phyloP scores from a whole-genome alignment of 2,797 vertebrate genomes.

The Gobionotothen gibberifrons region DNA sequence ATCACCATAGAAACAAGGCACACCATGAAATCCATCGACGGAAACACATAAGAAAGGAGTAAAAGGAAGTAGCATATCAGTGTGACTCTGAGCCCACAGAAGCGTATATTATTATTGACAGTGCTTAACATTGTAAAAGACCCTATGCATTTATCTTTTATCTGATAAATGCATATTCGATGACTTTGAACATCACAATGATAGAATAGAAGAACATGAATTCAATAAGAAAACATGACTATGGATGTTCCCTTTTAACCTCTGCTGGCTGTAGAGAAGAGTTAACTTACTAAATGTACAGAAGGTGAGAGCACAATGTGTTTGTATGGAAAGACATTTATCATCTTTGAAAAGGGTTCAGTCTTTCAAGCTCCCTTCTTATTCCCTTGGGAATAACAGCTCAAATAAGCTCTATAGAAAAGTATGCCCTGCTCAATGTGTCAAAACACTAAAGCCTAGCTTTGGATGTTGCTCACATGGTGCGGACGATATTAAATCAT shows the following conservation, averaged over 20 bases:
- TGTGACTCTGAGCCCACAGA: constrained; percentile 11
- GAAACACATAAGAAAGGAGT: not conserved
- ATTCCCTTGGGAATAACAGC: not conserved
- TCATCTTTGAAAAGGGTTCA: not conserved
- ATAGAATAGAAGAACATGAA: not conserved
- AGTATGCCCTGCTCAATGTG: not conserved
- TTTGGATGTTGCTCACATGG: not conserved
- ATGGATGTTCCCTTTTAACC: not conserved
- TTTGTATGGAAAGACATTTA: not conserved
- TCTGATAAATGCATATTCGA: not conserved
- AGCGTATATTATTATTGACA: constrained; percentile 18
- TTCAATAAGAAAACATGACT: not conserved
- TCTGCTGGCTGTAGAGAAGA: not conserved
- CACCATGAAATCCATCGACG: not conserved
- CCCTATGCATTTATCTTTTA: not conserved
- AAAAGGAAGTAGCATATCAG: not conserved
- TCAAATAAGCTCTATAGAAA: not conserved
- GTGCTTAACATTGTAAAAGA: not conserved
- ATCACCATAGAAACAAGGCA: constrained; percentile 48
- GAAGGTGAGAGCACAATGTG: too few species aligned
- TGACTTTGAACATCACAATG: not conserved
- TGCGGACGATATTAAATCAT: not conserved
- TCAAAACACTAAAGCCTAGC: not conserved
- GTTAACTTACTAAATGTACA: not conserved
- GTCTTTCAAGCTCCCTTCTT: not conserved